A percentile compares a stretch with the other conserved stretches of the same genome.
Conservation (phyloP, 92 coral and sea anemone genomes). For the Phenganax stokvisi region DNA sequence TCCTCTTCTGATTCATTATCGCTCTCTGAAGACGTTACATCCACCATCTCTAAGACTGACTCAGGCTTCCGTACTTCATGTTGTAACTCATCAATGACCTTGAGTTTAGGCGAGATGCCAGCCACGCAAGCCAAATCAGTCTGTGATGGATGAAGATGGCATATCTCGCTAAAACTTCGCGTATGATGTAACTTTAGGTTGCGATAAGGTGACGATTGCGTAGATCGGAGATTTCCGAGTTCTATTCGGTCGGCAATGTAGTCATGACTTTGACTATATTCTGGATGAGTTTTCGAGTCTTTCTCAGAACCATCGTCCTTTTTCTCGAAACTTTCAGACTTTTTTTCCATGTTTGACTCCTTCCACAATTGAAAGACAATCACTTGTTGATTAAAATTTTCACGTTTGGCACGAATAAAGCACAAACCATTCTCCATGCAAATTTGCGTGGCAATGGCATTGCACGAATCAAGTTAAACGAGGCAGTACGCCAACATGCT, state of each 20-base stretch:
- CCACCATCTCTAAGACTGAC: slow-evolving; percentile 23
- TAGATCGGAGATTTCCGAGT: background rate
- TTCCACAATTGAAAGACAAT: background rate
- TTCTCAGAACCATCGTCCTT: background rate
- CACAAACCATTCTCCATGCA: no score
- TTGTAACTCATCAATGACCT: slow-evolving; percentile 6
- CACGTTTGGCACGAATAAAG: no score
- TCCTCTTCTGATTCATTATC: slow-evolving; percentile 31
- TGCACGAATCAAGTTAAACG: no score
- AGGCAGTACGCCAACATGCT: no score
- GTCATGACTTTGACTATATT: background rate
- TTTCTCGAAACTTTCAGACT: background rate
- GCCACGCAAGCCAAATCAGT: slow-evolving; percentile 12
- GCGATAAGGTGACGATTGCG: slow-evolving; percentile 25
- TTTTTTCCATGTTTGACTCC: background rate
- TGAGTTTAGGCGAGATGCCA: background rate
- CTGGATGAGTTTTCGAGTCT: background rate
- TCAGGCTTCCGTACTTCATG: slow-evolving; percentile 24
- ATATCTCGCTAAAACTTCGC: slow-evolving; percentile 23
- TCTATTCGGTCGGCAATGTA: background rate
- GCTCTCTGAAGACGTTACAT: slow-evolving; percentile 2
- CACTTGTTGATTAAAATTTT: no score
- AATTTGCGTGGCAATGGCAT: no score
- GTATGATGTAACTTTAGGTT: slow-evolving; percentile 30
- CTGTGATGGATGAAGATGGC: slow-evolving; percentile 29